These are phyloP conservation scores for Orchesellides sinensis DNA, from an alignment of 2,888 invertebrate genomes.

Conservation along the genomic window DNA sequence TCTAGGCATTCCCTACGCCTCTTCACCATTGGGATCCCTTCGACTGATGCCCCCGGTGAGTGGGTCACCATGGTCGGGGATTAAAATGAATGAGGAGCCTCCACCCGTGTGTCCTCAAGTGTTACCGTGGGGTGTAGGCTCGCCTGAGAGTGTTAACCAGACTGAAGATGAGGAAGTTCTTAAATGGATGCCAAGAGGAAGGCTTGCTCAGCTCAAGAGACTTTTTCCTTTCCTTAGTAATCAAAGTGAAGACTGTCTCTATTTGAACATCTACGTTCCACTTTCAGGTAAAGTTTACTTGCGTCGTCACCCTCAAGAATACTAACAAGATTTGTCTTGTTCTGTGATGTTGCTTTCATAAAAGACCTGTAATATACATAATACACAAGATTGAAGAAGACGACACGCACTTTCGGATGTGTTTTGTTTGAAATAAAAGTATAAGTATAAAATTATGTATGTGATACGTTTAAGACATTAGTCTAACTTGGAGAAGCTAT, in stretches of 20 bases:
- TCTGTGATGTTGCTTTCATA: background rate
- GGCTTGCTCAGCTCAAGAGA: conserved; percentile 91
- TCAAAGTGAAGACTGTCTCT: conserved; percentile 98
- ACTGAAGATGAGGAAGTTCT: conserved; percentile 80
- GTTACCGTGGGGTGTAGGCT: conserved; percentile 83
- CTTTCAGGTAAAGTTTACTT: conserved; percentile 86
- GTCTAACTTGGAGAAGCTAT: no score
- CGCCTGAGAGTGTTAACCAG: conserved; percentile 62
- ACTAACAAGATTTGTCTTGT: conserved; percentile 54
- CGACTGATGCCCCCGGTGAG: conserved; percentile 98
- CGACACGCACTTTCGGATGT: background rate
- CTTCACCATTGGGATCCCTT: conserved; percentile 90
- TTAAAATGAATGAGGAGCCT: conserved; percentile 90
- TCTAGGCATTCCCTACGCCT: conserved; percentile 89
- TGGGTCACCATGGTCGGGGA: conserved; percentile 93
- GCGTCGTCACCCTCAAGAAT: conserved; percentile 40
- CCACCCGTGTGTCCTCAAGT: conserved; percentile 96
- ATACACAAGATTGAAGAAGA: background rate
- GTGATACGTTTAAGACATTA: background rate
- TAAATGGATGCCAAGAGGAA: conserved; percentile 91
- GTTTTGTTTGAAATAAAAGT: background rate
- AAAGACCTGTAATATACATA: background rate
- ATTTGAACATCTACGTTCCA: conserved; percentile 97
- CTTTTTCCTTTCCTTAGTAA: conserved; percentile 91
- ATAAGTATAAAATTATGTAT: background rate